phyloP scores from a whole-genome alignment of 2,113 vertebrate species.

The Salminus brasiliensis region DNA sequence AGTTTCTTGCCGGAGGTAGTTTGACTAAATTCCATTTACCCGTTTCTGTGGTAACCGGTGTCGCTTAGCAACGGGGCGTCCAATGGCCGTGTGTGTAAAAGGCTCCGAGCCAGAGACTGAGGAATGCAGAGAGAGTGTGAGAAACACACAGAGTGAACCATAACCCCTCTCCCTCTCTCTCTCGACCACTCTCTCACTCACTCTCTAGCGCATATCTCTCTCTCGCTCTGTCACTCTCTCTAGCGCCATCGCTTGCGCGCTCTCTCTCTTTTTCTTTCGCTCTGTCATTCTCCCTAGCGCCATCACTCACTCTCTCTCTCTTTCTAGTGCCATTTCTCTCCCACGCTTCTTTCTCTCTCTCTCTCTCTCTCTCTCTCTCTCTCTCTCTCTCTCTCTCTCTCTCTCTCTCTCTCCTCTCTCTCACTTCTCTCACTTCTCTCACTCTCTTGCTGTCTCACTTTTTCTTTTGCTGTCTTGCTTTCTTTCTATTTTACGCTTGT shows the following conservation, averaged over 20 bases:
- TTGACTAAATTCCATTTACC: conserved; percentile 66
- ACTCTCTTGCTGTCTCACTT: too few relatives aligned
- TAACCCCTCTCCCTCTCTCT: conserved; percentile 7
- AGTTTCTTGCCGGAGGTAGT: conserved; percentile 59
- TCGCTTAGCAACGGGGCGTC: conserved; percentile 69
- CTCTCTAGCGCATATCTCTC: neutral
- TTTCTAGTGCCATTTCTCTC: neutral
- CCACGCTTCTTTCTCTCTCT: neutral
- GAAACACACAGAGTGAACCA: conserved; percentile 46
- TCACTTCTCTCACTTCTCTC: too few relatives aligned
- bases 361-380: neutral
- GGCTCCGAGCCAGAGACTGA: conserved; percentile 43
- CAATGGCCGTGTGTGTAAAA: conserved; percentile 51
- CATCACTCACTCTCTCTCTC: neutral
- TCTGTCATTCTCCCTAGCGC: neutral
- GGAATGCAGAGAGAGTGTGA: conserved; percentile 55
- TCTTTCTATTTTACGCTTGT: too few relatives aligned
- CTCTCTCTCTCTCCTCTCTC: too few relatives aligned
- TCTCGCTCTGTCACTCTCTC: neutral
- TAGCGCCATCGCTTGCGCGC: neutral
- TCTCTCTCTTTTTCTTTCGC: conserved; percentile 10
- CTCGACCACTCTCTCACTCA: conserved; percentile 10
- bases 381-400: too few relatives aligned
- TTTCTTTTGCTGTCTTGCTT: too few relatives aligned
- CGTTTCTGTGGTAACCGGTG: conserved; percentile 74